Conservation (phyloP, 2,113 vertebrate species). For the Spea bombifrons region DNA sequence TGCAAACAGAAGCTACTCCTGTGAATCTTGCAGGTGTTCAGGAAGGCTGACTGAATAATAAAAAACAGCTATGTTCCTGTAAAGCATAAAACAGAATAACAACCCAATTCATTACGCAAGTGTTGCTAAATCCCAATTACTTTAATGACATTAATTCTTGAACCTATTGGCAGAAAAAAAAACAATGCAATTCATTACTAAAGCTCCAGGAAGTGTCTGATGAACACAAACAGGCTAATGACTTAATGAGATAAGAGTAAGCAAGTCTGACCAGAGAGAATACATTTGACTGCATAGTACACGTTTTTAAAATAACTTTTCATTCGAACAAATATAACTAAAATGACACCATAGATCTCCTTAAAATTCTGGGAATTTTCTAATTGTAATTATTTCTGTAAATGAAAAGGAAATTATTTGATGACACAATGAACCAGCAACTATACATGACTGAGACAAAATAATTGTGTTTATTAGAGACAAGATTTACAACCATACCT, state of each 20-base stretch:
- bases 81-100: conserved; percentile 28
- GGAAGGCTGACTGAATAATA: conserved; percentile 29
- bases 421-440: too few relatives aligned
- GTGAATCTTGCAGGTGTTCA: conserved; percentile 36
- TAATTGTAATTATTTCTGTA: too few relatives aligned
- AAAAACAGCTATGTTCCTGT: conserved; percentile 23
- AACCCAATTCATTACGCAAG: conserved; percentile 37
- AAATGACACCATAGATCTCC: too few relatives aligned
- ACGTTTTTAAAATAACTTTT: too few relatives aligned
- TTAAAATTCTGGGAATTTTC: too few relatives aligned
- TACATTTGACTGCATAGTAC: neutral
- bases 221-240: conserved; percentile 19
- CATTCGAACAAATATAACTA: too few relatives aligned
- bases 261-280: neutral
- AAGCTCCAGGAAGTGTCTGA: conserved; percentile 23
- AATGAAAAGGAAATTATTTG: too few relatives aligned
- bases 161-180: conserved; percentile 26
- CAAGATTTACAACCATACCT: too few relatives aligned
- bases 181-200: conserved; percentile 10
- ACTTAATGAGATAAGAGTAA: neutral
- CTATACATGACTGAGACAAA: too few relatives aligned
- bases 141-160: conserved; percentile 42
- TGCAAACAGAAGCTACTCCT: conserved; percentile 27
- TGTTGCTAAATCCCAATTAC: conserved; percentile 43
- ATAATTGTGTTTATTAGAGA: too few relatives aligned